Base-by-base conservation (phyloP, 2,888 invertebrate genomes). In the Diplolepis rosae region DNA sequence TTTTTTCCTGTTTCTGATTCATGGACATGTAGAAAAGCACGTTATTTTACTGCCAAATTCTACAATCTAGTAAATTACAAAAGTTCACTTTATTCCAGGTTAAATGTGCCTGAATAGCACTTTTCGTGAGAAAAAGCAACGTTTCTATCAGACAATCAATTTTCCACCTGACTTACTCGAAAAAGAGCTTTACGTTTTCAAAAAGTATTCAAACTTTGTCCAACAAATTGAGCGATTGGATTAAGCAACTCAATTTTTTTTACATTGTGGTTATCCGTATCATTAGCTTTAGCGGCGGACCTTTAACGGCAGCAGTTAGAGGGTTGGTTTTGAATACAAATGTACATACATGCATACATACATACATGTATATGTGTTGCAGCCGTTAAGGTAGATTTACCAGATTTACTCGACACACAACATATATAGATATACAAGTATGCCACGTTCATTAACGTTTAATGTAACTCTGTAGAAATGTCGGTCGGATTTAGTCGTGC, bases 181-280 rank as follows among this genome's bases (percentile, higher is more conserved):
- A 61, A 39, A 39, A 22, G 24, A 61, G 15, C n/a, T n/a, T 39
- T 5, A 24, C 24, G 13, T 24, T 39, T 39, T n/a, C n/a, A 7
- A 61, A 54, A 54, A 32, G 3, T 18, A 11, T 11, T 1, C 27
- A 9, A 24, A 39, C n/a, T 18, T 18, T n/a, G 13, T 56, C 35
- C n/a, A n/a, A n/a, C 18, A 24, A 42, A 42, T 39, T 24, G 39
- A 61, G n/a, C 15, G 61, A 61, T 61, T 61, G 61, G 35, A 61
- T 61, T 61, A 61, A 61, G 39, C 39, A 61, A 61, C 35, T 61
- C 61, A 61, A 61, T 39, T 61, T 39, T 61, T n/a, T 61, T 61
- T 61, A 39, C 24, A 39, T 15, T 27, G 24, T 61, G 39, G 39
- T 61, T 61, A 61, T 39, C 39, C 39, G 39, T 61, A 39, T 61